These are phyloP conservation scores for Toxotes jaculatrix DNA, from an alignment of 2,113 vertebrate genomes.

Conservation along the genomic window DNA sequence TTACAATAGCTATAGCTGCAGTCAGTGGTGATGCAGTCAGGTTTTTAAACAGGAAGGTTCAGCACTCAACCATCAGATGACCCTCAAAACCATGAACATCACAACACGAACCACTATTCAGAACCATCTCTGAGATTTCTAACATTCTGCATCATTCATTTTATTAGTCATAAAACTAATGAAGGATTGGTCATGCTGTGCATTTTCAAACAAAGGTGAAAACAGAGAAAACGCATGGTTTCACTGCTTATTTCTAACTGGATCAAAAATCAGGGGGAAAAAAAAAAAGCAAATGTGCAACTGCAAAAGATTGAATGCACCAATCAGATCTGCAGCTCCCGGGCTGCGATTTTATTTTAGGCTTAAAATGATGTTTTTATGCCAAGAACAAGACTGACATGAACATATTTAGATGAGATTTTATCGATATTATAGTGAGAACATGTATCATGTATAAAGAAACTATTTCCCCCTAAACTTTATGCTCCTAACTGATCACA, in stretches of 20 bases:
- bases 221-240: background rate
- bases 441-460: too few species aligned
- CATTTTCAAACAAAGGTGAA: background rate
- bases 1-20: slow-evolving; percentile 7
- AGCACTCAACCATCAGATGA: slow-evolving; percentile 14
- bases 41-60: background rate
- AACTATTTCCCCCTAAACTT: too few species aligned
- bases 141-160: background rate
- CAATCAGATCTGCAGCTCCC: background rate
- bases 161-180: too few species aligned
- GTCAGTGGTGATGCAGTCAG: slow-evolving; percentile 24
- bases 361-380: background rate
- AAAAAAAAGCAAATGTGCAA: background rate
- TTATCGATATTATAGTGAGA: too few species aligned
- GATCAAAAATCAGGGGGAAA: slow-evolving; percentile 1
- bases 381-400: background rate
- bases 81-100: background rate
- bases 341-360: background rate
- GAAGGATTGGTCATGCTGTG: background rate
- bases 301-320: background rate
- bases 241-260: slow-evolving; percentile 5
- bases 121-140: background rate
- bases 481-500: too few species aligned
- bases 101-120: background rate
- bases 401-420: background rate